These are phyloP conservation scores for Prunella strophiata DNA, from an alignment of 2,797 vertebrate species.

Conservation along the genomic window DNA sequence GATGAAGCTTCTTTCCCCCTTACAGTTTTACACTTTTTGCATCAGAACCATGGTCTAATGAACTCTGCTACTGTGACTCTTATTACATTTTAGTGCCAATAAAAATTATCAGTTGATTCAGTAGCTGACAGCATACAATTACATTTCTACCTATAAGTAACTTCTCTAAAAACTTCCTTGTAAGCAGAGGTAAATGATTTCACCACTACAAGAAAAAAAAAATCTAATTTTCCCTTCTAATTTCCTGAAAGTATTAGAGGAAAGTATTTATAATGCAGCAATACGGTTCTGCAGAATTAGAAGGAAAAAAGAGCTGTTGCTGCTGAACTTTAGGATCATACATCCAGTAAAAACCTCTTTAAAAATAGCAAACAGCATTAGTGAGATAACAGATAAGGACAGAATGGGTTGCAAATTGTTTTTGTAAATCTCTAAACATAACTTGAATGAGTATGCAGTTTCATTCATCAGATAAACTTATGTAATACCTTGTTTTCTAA, in stretches of 20 bases:
- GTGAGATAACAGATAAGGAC: not conserved
- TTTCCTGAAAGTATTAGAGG: constrained; percentile 11
- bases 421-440: not conserved
- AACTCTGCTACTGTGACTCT: not conserved
- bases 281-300: not conserved
- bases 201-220: not conserved
- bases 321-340: not conserved
- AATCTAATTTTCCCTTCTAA: not conserved
- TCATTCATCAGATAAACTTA: not conserved
- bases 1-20: not conserved
- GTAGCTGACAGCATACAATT: not conserved
- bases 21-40: not conserved
- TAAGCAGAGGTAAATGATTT: not conserved
- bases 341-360: not conserved
- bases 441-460: not conserved
- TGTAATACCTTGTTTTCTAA: not conserved
- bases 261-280: constrained; percentile 7
- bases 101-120: not conserved
- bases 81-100: not conserved
- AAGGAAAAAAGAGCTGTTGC: not conserved
- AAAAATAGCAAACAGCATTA: not conserved
- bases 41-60: not conserved
- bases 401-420: not conserved
- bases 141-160: not conserved
- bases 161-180: not conserved